Conservation (phyloP, 2,888 invertebrate genomes). For the Ptilodon capucinus region DNA sequence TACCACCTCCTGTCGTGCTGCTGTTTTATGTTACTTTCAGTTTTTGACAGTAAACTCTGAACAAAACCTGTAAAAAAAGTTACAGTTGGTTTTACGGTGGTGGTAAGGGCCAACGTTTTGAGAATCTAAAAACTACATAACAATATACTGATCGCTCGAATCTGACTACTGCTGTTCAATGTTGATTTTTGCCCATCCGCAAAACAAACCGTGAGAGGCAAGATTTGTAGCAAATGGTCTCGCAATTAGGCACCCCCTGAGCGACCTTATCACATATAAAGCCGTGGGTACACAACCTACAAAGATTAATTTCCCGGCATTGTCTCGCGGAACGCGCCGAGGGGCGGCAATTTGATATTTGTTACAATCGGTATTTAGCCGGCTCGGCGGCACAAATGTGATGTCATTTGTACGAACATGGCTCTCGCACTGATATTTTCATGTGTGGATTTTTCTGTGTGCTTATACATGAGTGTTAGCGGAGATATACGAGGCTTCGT, state of each 20-base stretch:
- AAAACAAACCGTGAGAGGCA: not conserved
- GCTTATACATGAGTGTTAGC: not conserved
- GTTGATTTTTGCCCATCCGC: no score
- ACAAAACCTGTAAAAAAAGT: no score
- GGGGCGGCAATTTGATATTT: constrained; percentile 2
- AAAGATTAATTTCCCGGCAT: not conserved
- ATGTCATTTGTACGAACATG: constrained; percentile 31
- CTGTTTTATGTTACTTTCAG: no score
- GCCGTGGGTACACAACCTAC: not conserved
- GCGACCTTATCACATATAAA: not conserved
- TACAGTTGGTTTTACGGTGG: no score
- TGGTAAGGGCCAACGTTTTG: no score
- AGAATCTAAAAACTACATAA: no score
- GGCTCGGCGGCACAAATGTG: constrained; percentile 25
- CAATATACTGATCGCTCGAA: no score
- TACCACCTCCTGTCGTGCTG: no score
- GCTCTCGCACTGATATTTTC: constrained; percentile 29
- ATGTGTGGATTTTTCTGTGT: constrained; percentile 6
- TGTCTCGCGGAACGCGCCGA: not conserved
- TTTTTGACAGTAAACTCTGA: no score
- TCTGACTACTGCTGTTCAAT: no score
- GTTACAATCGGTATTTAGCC: constrained; percentile 28
- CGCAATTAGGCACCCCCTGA: not conserved
- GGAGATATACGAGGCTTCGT: not conserved
- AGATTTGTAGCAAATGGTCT: not conserved